Evolutionary conservation across 2,888 invertebrate genomes (phyloP).

Genomic region (Axea sp.): DNA sequence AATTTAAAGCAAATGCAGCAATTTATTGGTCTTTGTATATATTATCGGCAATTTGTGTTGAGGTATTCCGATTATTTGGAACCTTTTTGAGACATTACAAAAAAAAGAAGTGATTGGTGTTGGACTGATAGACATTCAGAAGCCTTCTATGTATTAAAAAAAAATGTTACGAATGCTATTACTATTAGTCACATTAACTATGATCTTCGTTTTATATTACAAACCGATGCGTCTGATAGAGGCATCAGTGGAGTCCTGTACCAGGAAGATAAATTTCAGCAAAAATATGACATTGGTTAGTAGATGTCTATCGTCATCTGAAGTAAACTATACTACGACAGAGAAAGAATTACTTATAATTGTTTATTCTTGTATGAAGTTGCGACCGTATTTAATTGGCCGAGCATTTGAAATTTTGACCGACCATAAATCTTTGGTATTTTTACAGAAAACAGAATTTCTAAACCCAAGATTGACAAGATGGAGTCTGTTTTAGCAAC

Average conservation of each 20-base stretch:
- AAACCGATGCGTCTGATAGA: constrained; percentile 52
- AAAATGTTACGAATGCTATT: constrained; percentile 25
- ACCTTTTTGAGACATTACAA: constrained; percentile 4
- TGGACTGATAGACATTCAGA: background rate
- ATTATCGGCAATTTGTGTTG: constrained; percentile 18
- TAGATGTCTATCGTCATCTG: constrained; percentile 55
- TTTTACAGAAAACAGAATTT: constrained; percentile 4
- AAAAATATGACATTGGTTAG: constrained; percentile 61
- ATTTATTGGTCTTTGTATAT: constrained; percentile 12
- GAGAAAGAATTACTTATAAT: constrained; percentile 65
- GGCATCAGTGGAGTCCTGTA: constrained; percentile 62
- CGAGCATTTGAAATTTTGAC: constrained; percentile 3
- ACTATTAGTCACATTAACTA: background rate
- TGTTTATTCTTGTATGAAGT: constrained; percentile 29
- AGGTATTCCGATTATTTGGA: constrained; percentile 11
- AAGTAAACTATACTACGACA: constrained; percentile 63
- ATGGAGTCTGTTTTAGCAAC: constrained; percentile 12
- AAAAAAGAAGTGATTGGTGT: background rate
- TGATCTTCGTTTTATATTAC: constrained; percentile 45
- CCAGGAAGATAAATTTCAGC: constrained; percentile 24
- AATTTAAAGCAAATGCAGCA: constrained; percentile 65
- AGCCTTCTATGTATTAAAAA: constrained; percentile 46
- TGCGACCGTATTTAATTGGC: constrained; percentile 19
- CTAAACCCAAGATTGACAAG: constrained; percentile 1
- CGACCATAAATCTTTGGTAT: constrained; percentile 7